These are phyloP conservation scores for Aculops lycopersici DNA, from an alignment of 1,140 invertebrate species.

Conservation along the genomic window DNA sequence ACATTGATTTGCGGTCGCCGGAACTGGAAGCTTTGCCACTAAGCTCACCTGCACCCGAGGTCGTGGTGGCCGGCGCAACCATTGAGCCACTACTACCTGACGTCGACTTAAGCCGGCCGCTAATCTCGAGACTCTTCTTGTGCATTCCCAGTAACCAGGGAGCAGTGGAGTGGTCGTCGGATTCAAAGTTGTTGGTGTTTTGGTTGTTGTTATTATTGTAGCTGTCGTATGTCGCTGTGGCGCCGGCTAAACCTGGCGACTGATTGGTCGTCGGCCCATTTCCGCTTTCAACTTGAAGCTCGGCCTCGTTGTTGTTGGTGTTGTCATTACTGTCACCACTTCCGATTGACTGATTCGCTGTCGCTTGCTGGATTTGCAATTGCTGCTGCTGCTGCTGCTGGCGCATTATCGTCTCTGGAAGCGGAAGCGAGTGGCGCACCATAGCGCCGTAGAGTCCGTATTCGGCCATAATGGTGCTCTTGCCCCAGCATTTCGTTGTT, in stretches of 20 bases:
- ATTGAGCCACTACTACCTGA: not conserved
- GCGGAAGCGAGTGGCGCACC: constrained; percentile 79
- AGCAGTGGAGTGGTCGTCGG: constrained; percentile 48
- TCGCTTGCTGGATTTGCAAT: constrained; percentile 3
- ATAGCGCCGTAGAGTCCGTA: constrained; percentile 96
- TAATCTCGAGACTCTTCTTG: not conserved
- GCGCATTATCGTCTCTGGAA: constrained; percentile 86
- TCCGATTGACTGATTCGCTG: too few relatives aligned
- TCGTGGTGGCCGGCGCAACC: not conserved
- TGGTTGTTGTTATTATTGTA: not conserved
- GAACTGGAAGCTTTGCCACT: too few relatives aligned
- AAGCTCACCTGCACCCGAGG: too few relatives aligned
- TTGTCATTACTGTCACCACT: too few relatives aligned
- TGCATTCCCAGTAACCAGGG: constrained; percentile 78
- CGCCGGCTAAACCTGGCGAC: not conserved
- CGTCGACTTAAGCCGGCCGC: too few relatives aligned
- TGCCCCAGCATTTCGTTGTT: constrained; percentile 95
- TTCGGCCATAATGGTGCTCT: constrained; percentile 95
- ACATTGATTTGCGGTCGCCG: too few relatives aligned
- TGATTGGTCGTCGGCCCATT: too few relatives aligned
- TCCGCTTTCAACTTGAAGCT: too few relatives aligned
- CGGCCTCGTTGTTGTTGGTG: not conserved
- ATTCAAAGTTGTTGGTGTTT: constrained; percentile 1
- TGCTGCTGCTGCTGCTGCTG: constrained; percentile 44
- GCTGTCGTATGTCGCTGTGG: not conserved